phyloP scores from a whole-genome alignment of 2,113 vertebrate genomes.

The Charina bottae region DNA sequence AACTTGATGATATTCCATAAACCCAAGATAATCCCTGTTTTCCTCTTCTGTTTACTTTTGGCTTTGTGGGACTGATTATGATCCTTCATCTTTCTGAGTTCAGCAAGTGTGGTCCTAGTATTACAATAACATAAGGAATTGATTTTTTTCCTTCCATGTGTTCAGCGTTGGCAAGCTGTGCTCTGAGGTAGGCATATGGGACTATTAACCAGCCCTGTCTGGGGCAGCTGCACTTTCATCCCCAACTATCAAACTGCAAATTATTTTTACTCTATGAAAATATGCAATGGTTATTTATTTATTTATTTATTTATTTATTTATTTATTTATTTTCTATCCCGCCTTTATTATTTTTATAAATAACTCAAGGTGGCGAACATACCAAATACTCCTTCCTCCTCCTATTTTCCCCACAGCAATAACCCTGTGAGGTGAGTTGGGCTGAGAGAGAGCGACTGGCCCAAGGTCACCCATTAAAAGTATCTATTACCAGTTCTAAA shows the following conservation, averaged over 20 bases:
- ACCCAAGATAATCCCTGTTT: slow-evolving; percentile 57
- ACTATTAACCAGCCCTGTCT: not conserved
- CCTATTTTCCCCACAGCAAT: too few relatives aligned
- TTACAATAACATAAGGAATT: slow-evolving; percentile 1
- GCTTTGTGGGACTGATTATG: slow-evolving; percentile 20
- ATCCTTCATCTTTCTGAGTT: slow-evolving; percentile 38
- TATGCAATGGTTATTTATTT: not conserved
- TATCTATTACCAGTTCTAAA: not conserved
- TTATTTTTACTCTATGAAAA: not conserved
- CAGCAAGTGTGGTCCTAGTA: slow-evolving; percentile 24
- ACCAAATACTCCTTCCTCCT: too few relatives aligned
- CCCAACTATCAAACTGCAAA: not conserved
- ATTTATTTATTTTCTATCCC: too few relatives aligned
- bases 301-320: too few relatives aligned
- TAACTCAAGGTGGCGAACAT: too few relatives aligned
- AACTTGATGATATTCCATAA: slow-evolving; percentile 49
- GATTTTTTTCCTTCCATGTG: slow-evolving; percentile 9
- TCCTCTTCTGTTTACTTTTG: slow-evolving; percentile 35
- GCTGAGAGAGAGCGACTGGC: too few relatives aligned
- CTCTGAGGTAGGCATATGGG: not conserved
- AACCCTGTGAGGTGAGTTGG: too few relatives aligned
- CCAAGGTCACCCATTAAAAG: not conserved
- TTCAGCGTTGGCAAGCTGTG: not conserved
- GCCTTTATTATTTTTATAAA: too few relatives aligned
- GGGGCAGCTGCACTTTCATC: not conserved